Percentiles rank a stretch among this genome's conserved stretches.
Evolutionary conservation across 1,140 invertebrate genomes (phyloP).

Genomic region (Drosophila chauvacae): DNA sequence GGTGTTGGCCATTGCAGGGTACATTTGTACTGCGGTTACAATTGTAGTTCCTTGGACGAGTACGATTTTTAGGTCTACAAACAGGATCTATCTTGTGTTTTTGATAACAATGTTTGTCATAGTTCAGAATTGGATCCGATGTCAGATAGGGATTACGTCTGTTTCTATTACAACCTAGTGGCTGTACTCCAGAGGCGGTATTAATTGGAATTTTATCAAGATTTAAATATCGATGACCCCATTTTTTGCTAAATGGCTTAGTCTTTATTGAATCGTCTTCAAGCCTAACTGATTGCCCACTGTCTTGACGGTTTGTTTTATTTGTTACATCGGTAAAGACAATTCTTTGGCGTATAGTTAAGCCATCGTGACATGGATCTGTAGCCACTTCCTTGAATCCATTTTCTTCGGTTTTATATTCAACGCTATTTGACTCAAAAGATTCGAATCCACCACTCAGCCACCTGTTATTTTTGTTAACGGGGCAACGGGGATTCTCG

Average conservation of each 20-base stretch:
- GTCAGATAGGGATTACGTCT: neutral
- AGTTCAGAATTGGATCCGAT: neutral
- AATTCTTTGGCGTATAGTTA: neutral
- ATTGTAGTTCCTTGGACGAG: too few species aligned
- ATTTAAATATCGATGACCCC: neutral
- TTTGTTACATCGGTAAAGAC: neutral
- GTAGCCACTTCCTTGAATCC: too few species aligned
- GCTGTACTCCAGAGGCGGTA: neutral
- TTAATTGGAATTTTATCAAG: neutral
- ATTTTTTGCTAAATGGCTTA: neutral
- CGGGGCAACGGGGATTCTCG: neutral
- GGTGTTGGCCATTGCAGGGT: too few species aligned
- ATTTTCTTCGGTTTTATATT: neutral
- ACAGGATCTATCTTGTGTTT: neutral
- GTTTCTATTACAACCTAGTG: neutral
- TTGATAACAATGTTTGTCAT: slow-evolving; percentile 20
- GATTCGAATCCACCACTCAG: neutral
- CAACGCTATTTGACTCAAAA: neutral
- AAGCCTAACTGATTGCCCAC: slow-evolving; percentile 8
- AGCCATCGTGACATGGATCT: neutral
- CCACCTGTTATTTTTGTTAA: neutral
- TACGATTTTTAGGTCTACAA: too few species aligned
- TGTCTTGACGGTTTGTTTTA: neutral
- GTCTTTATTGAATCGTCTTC: too few species aligned
- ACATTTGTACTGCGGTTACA: too few species aligned